These are phyloP conservation scores for Megaustenia siamemsis DNA, from an alignment of 2,888 invertebrate genomes.

Conservation along the genomic window DNA sequence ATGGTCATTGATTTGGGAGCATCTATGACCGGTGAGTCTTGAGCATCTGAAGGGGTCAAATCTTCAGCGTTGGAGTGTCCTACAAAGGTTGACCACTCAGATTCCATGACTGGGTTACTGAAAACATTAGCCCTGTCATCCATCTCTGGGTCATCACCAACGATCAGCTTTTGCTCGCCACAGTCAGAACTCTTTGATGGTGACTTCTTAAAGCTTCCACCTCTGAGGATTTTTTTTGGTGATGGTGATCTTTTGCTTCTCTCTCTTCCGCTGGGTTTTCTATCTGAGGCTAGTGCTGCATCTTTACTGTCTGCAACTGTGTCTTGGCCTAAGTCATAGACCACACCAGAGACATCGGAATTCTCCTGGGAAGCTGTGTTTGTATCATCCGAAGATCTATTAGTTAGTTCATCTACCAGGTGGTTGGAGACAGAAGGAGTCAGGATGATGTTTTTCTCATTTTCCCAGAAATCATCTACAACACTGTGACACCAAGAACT, in stretches of 20 bases:
- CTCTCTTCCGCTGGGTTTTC: conserved; percentile 21
- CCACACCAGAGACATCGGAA: not conserved
- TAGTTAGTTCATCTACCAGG: not conserved
- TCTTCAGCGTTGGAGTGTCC: conserved; percentile 43
- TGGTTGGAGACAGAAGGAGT: conserved; percentile 35
- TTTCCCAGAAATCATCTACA: conserved; percentile 35
- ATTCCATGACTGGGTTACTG: conserved; percentile 66
- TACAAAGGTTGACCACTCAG: conserved; percentile 68
- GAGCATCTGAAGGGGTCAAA: not conserved
- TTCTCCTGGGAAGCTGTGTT: conserved; percentile 57
- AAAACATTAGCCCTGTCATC: conserved; percentile 62
- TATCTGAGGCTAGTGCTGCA: not conserved
- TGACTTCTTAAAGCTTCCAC: conserved; percentile 49
- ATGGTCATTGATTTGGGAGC: conserved; percentile 39
- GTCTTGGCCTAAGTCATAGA: not conserved
- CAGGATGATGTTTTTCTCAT: conserved; percentile 28
- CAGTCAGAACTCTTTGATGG: conserved; percentile 28
- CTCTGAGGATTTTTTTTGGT: conserved; percentile 53
- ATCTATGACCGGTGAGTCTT: not conserved
- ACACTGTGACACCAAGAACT: conserved; percentile 46
- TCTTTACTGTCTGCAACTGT: not conserved
- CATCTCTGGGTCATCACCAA: conserved; percentile 38
- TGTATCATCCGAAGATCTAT: conserved; percentile 51
- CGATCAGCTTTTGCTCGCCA: conserved; percentile 43
- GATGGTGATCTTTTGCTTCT: conserved; percentile 45